These are phyloP conservation scores for Hypothenemus hampei DNA, from an alignment of 1,140 invertebrate species.

Conservation along the genomic window DNA sequence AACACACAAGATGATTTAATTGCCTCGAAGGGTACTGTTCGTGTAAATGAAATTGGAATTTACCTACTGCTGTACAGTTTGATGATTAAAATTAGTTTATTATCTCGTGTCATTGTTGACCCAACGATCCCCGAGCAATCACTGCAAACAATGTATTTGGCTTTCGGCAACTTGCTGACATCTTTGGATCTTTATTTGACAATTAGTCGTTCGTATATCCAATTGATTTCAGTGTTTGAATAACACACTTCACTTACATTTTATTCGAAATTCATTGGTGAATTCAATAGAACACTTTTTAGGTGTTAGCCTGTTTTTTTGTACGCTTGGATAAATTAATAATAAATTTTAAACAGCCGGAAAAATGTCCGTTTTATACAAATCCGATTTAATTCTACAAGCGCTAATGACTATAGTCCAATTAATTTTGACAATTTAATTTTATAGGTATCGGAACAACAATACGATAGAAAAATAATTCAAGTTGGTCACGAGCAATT, in stretches of 20 bases:
- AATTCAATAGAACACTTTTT: no score
- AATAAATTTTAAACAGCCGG: constrained; percentile 3
- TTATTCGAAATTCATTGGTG: no score
- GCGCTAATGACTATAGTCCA: constrained; percentile 28
- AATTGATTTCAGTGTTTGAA: not conserved
- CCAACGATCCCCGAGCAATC: constrained; percentile 17
- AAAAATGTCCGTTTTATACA: constrained; percentile 17
- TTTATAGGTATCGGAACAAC: constrained; percentile 27
- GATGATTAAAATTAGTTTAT: constrained; percentile 17
- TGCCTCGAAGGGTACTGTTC: no score
- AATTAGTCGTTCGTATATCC: not conserved
- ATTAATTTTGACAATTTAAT: constrained; percentile 32
- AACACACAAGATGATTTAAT: no score
- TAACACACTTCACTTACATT: no score
- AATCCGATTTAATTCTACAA: constrained; percentile 24
- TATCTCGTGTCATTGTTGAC: constrained; percentile 16
- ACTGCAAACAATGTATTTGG: constrained; percentile 7
- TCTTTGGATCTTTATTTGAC: constrained; percentile 8
- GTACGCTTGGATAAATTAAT: no score
- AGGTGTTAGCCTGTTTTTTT: no score
- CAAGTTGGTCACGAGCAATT: constrained; percentile 24
- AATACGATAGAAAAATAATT: constrained; percentile 35
- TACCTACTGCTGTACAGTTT: no score
- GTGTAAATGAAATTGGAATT: no score
- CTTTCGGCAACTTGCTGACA: constrained; percentile 2